Conservation (phyloP, 92 coral and sea anemone species). For the Metridium senile region DNA sequence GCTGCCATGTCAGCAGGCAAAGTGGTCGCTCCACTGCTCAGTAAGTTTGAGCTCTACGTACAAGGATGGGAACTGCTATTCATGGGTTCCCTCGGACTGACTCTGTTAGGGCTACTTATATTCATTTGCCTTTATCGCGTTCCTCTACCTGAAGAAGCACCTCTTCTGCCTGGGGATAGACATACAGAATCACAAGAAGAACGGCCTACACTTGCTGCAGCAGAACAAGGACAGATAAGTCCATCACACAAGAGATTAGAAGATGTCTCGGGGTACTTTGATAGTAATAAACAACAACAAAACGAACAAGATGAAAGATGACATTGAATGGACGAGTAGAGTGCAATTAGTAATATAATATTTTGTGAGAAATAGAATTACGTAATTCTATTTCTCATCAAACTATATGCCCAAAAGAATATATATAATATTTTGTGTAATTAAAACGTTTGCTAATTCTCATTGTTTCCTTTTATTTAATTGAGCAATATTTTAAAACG, state of each 20-base stretch:
- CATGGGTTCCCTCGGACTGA: conserved; percentile 40
- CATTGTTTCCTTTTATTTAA: no score
- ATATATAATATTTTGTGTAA: no score
- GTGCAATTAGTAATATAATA: no score
- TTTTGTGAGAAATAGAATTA: no score
- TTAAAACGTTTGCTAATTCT: no score
- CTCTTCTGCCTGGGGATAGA: conserved; percentile 35
- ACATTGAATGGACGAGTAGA: background rate
- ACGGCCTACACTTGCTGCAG: background rate
- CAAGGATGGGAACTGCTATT: conserved; percentile 76
- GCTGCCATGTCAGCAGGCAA: conserved; percentile 72
- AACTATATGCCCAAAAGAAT: no score
- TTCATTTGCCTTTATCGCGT: conserved; percentile 56
- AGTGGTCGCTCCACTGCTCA: conserved; percentile 67
- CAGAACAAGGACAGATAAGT: background rate
- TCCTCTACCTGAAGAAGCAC: conserved; percentile 53
- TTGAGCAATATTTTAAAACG: no score
- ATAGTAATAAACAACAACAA: background rate
- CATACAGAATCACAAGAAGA: background rate
- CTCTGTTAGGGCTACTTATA: conserved; percentile 34
- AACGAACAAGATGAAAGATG: background rate
- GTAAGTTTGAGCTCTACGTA: conserved; percentile 45
- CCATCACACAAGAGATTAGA: conserved; percentile 12
- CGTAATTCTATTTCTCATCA: no score
- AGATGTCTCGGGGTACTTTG: conserved; percentile 16